Conservation (phyloP, 2,797 vertebrate species). For the Acanthiza pusilla region DNA sequence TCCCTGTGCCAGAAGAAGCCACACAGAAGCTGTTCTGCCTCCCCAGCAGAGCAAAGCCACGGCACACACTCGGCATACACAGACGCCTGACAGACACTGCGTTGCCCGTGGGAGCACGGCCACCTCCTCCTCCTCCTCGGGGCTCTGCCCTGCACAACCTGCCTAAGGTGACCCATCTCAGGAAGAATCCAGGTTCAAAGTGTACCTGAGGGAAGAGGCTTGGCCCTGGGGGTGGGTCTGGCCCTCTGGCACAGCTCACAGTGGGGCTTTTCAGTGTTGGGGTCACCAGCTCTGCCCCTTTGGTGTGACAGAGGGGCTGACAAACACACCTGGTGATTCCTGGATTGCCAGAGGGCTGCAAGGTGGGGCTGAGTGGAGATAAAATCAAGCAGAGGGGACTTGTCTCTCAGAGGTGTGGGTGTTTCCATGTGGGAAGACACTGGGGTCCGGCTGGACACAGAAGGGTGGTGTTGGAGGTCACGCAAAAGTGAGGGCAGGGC, state of each 20-base stretch:
- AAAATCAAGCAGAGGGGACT: neutral
- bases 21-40: neutral
- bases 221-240: neutral
- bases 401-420: neutral
- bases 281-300: neutral
- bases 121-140: neutral
- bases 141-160: neutral
- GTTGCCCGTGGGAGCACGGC: neutral
- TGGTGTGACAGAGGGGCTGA: neutral
- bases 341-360: neutral
- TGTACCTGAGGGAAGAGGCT: neutral
- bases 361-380: neutral
- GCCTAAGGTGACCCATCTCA: neutral
- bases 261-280: neutral
- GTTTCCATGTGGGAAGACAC: neutral
- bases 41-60: neutral
- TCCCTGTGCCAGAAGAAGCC: rapidly evolving
- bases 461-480: neutral
- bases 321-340: neutral
- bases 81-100: neutral
- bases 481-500: neutral
- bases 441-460: neutral
- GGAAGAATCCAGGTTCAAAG: neutral
- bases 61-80: neutral
- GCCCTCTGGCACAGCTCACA: neutral